These are phyloP conservation scores for Amiota minor DNA, from an alignment of 2,888 invertebrate genomes.

Conservation along the genomic window DNA sequence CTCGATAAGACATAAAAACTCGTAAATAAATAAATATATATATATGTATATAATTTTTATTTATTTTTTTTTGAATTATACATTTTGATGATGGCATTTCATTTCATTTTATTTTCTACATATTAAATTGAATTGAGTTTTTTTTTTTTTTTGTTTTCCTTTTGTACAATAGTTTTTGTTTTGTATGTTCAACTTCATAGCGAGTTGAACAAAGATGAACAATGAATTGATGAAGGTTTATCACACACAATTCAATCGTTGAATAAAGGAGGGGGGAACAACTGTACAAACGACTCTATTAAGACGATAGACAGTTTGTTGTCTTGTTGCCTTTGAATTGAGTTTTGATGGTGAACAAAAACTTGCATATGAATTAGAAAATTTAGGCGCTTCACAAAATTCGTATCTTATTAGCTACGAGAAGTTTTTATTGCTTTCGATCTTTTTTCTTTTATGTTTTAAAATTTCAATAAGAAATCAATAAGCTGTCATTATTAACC, in stretches of 20 bases:
- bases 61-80: background rate
- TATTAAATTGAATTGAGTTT: background rate
- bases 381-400: background rate
- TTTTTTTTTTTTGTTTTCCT: no score
- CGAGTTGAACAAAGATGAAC: background rate
- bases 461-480: conserved; percentile 4
- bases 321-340: no score
- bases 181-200: no score
- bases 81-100: conserved; percentile 2
- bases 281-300: conserved; percentile 23
- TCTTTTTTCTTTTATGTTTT: background rate
- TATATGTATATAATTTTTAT: no score
- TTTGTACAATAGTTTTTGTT: no score
- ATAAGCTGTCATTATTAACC: conserved; percentile 9
- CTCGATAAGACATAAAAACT: no score
- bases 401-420: background rate
- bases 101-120: background rate
- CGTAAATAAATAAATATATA: no score
- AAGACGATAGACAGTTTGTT: background rate
- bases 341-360: background rate
- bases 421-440: conserved; percentile 6
- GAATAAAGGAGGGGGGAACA: background rate
- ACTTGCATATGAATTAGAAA: conserved; percentile 17
- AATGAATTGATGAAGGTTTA: conserved; percentile 1
- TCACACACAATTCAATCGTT: conserved; percentile 7